A percentile compares a stretch with the other conserved stretches of the same genome.
These are phyloP conservation scores for Geodia barretti DNA, from an alignment of 37 sponge, comb jelly and placozoan genomes.

Conservation along the genomic window DNA sequence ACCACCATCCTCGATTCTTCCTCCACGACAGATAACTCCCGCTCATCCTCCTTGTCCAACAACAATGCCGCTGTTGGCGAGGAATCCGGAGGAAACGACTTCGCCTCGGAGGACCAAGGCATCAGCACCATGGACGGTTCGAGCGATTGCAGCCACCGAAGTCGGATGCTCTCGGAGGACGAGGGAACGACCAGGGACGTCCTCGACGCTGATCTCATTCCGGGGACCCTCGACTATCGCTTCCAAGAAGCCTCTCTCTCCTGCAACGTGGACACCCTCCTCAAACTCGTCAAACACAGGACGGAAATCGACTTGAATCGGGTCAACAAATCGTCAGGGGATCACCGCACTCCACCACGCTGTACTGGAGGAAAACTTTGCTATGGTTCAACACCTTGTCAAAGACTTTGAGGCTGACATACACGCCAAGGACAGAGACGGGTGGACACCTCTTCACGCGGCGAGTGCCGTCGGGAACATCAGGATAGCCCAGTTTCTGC, in stretches of 20 bases:
- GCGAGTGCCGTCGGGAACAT: conserved; percentile 89
- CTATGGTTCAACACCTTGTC: conserved; percentile 71
- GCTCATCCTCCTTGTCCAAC: neutral
- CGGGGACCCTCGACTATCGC: conserved; percentile 61
- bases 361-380: conserved; percentile 87
- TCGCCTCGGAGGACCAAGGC: conserved; percentile 71
- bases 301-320: conserved; percentile 69
- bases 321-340: conserved; percentile 64
- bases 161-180: conserved; percentile 22
- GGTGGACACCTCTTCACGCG: conserved; percentile 88
- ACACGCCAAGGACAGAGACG: conserved; percentile 70
- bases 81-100: conserved; percentile 24
- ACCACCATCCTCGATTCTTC: neutral
- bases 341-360: conserved; percentile 82
- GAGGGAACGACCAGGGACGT: conserved; percentile 33
- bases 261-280: conserved; percentile 59
- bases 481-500: conserved; percentile 81
- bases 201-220: conserved; percentile 68
- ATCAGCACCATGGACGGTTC: conserved; percentile 88
- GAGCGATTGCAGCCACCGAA: conserved; percentile 57
- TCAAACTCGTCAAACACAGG: conserved; percentile 62
- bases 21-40: neutral
- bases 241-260: conserved; percentile 84
- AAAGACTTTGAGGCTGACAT: conserved; percentile 70
- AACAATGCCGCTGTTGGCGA: neutral